Base-by-base conservation (phyloP, 2,888 invertebrate species). In the Apodemia duryi region DNA sequence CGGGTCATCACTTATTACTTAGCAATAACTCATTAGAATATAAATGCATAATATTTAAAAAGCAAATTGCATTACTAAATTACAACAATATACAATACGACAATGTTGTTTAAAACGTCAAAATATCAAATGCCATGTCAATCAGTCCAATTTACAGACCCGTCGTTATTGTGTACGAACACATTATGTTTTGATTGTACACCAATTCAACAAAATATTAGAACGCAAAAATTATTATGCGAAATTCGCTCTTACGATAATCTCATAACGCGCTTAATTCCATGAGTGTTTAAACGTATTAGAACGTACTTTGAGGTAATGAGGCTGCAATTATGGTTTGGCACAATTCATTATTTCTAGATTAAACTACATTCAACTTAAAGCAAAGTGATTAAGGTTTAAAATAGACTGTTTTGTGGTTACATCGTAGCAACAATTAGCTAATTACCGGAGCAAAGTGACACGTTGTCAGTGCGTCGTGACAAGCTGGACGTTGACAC, bases 371-470 rank as follows among this genome's bases (percentile, higher is more conserved):
- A 60, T 51, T 61, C 13, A 61, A 65, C 67, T 64, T 63, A 57
- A 57, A 9, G 41, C 28, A 28, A 63, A 62, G 10, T 6, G 5
- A 0, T 11, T 13, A 41, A 6, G 9, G 13, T 1, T 63, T 68
- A 69, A 63, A 67, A 66, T 67, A 69, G 41, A 65, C 35, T 67
- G n/a, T 35, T 51, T 63, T 46, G 54, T 60, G 64, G 29, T 35
- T 57, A 38, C 54, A 52, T 41, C 32, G 66, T 67, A 73, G 75
- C 74, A 73, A 81, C 85, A 86, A 86, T 86, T 86, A 86, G 86
- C 83, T 85, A 85, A 86, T 86, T 85, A 85, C 78, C 74, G 74
- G 75, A 72, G 71, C 71, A 75, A 74, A 74, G 77, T 79, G 81
- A 81, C 81, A 76, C 66, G 76, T 66, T 75, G 78, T 78, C 78